Evolutionary conservation across 2,888 invertebrate genomes (phyloP).

Genomic region (Cryptosula pallasiana): DNA sequence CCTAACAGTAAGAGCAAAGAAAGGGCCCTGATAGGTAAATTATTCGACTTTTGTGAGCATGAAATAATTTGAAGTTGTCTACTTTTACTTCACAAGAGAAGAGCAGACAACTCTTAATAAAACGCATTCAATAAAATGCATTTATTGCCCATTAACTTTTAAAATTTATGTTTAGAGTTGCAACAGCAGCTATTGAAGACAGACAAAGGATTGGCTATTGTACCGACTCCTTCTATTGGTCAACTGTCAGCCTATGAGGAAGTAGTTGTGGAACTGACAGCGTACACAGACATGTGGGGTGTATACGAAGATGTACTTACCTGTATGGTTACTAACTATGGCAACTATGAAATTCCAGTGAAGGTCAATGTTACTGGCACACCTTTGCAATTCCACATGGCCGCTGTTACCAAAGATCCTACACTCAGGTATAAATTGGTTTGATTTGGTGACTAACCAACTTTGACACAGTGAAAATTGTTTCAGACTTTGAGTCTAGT

Average conservation of each 20-base stretch:
- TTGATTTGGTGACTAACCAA: too few species aligned
- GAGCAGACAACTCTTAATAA: too few species aligned
- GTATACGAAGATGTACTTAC: slow-evolving; percentile 42
- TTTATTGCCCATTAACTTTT: too few species aligned
- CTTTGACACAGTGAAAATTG: too few species aligned
- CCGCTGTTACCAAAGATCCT: slow-evolving; percentile 36
- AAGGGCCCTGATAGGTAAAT: slow-evolving; percentile 37
- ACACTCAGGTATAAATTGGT: slow-evolving; percentile 29
- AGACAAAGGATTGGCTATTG: slow-evolving; percentile 43
- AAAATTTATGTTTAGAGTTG: slow-evolving; percentile 39
- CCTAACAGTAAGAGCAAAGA: slow-evolving; percentile 37
- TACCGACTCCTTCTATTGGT: slow-evolving; percentile 37
- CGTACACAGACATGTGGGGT: slow-evolving; percentile 50
- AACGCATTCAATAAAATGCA: too few species aligned
- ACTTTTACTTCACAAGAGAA: too few species aligned
- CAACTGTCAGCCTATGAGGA: slow-evolving; percentile 38
- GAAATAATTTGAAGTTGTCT: too few species aligned
- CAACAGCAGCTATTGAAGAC: slow-evolving; percentile 37
- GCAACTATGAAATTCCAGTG: slow-evolving; percentile 35
- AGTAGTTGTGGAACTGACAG: slow-evolving; percentile 40
- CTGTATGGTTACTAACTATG: slow-evolving; percentile 40
- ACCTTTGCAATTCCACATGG: slow-evolving; percentile 49
- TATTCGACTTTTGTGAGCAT: background rate
- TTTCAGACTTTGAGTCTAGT: too few species aligned
- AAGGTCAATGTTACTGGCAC: slow-evolving; percentile 42